Conservation (phyloP, 2,888 invertebrate species). For the Drosophila prostipennis region DNA sequence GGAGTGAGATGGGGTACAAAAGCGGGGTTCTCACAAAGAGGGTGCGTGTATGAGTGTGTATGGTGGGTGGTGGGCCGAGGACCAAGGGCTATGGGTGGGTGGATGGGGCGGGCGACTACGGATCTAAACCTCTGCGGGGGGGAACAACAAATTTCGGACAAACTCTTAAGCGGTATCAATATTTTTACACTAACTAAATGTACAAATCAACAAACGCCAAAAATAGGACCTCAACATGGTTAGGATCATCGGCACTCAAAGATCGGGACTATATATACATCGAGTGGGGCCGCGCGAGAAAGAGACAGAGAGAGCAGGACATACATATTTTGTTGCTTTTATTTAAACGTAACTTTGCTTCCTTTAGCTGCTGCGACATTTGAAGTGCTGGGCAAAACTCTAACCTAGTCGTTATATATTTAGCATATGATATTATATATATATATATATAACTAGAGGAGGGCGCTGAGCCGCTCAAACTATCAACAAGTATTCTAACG, state of each 20-base stretch:
- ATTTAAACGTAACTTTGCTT: conserved; percentile 3
- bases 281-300: conserved; percentile 1
- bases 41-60: not conserved
- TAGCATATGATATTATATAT: conserved; percentile 49
- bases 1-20: conserved; percentile 1
- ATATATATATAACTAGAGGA: conserved; percentile 61
- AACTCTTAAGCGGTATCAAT: conserved; percentile 21
- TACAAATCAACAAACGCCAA: conserved; percentile 25
- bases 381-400: conserved; percentile 28
- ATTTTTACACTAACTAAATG: conserved; percentile 37
- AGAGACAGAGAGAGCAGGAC: conserved; percentile 9
- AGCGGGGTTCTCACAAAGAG: not conserved
- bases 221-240: conserved; percentile 1
- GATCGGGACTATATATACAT: conserved; percentile 34
- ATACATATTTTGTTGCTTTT: not conserved
- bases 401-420: conserved; percentile 35
- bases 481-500: conserved; percentile 62
- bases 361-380: conserved; percentile 21
- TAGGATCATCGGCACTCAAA: conserved; percentile 6
- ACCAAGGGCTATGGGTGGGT: too few species aligned
- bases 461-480: conserved; percentile 51
- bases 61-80: not conserved
- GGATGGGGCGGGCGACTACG: not conserved
- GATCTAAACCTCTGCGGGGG: not conserved
- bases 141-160: not conserved